A percentile compares a stretch with the other conserved stretches of the same genome.
Conservation (phyloP, 2,888 invertebrate species). For the Drosophila putrida region DNA sequence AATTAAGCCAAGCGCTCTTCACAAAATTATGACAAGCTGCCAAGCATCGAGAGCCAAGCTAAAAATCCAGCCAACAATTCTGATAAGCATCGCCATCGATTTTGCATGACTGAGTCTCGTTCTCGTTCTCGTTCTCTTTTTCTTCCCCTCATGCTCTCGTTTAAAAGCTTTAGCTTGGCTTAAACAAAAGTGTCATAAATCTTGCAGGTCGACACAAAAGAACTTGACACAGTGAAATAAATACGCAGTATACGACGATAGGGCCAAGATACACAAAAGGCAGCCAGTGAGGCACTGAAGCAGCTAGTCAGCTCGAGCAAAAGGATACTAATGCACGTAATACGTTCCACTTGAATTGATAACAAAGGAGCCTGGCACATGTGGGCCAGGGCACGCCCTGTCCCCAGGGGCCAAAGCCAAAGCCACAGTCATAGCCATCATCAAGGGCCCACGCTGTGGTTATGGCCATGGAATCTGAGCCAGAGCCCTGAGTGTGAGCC, state of each 20-base stretch:
- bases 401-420: slow-evolving; percentile 28
- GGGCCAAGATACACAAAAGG: slow-evolving; percentile 34
- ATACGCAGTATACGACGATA: slow-evolving; percentile 52
- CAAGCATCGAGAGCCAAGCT: slow-evolving; percentile 39
- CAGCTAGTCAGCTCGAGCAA: slow-evolving; percentile 37
- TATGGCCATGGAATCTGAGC: slow-evolving; percentile 34
- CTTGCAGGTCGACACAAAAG: slow-evolving; percentile 75
- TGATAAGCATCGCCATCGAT: slow-evolving; percentile 81
- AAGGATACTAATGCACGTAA: slow-evolving; percentile 81
- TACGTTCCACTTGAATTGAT: slow-evolving; percentile 78
- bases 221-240: slow-evolving; percentile 75
- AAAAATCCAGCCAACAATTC: slow-evolving; percentile 49
- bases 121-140: neutral
- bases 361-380: slow-evolving; percentile 62
- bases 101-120: slow-evolving; percentile 65
- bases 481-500: slow-evolving; percentile 3
- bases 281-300: slow-evolving; percentile 14
- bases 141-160: slow-evolving; percentile 34
- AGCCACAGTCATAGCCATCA: slow-evolving; percentile 19
- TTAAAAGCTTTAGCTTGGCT: slow-evolving; percentile 68
- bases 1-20: slow-evolving; percentile 71
- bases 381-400: slow-evolving; percentile 43
- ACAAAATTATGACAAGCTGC: slow-evolving; percentile 77
- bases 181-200: slow-evolving; percentile 82
- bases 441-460: slow-evolving; percentile 33